Evolutionary conservation across 2,888 invertebrate genomes (phyloP).

Genomic region (Phaonia tiefii): DNA sequence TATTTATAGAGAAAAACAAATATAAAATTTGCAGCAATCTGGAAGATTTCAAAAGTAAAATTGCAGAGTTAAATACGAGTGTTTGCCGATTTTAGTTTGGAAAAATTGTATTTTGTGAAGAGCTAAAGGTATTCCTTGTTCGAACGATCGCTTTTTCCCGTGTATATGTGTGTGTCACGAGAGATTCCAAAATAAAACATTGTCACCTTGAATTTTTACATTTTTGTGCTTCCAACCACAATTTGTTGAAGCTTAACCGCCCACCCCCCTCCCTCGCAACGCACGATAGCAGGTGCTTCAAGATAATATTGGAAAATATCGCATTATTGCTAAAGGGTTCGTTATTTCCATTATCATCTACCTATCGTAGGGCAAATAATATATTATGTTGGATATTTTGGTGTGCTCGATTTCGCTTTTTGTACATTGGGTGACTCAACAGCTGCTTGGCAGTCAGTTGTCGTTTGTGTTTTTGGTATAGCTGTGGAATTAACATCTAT

Average conservation of each 20-base stretch:
- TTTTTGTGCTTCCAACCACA: conserved; percentile 7
- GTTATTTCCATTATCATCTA: neutral
- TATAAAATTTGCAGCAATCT: neutral
- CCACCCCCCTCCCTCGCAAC: no score
- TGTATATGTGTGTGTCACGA: conserved; percentile 23
- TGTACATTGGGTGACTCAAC: conserved; percentile 60
- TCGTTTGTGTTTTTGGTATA: neutral
- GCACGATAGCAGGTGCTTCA: conserved; percentile 7
- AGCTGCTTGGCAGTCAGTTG: conserved; percentile 29
- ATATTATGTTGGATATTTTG: neutral
- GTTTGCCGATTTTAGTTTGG: no score
- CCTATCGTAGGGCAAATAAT: conserved; percentile 6
- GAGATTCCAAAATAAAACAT: conserved; percentile 36
- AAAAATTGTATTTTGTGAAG: conserved; percentile 48
- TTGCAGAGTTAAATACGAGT: no score
- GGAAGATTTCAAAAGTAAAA: no score
- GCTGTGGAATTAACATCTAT: neutral
- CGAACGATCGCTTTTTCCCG: neutral
- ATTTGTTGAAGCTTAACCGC: neutral
- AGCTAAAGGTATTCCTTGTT: conserved; percentile 1
- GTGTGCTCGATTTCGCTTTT: conserved; percentile 17
- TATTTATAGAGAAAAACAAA: conserved; percentile 53
- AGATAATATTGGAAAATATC: neutral
- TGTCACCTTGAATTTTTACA: conserved; percentile 35
- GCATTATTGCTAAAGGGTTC: neutral